These are phyloP conservation scores for Athalia cordata DNA, from an alignment of 2,888 invertebrate species.

Conservation along the genomic window DNA sequence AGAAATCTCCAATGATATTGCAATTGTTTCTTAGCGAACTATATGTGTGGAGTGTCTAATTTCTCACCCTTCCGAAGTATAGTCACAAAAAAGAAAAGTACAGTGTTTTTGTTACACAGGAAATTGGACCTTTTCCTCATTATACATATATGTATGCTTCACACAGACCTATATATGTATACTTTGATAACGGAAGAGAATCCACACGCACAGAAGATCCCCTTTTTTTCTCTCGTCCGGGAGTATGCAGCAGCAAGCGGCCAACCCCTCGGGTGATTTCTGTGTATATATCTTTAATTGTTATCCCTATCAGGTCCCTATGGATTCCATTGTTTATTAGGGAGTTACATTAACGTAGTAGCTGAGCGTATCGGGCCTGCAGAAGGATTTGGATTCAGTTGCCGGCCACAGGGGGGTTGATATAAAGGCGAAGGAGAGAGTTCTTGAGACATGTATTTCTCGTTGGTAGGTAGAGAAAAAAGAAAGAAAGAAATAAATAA, in stretches of 20 bases:
- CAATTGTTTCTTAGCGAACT: not conserved
- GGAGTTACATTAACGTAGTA: conserved; percentile 16
- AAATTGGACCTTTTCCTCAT: not conserved
- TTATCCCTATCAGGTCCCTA: not conserved
- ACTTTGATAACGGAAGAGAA: no score
- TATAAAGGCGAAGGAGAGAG: conserved; percentile 7
- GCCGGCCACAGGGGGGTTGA: conserved; percentile 16
- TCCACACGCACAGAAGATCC: not conserved
- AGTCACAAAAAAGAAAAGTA: not conserved
- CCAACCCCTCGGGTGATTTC: not conserved
- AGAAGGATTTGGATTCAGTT: conserved; percentile 6
- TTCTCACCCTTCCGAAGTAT: no score
- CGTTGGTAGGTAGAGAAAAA: not conserved
- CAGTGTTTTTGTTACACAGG: not conserved
- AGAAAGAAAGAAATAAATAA: not conserved
- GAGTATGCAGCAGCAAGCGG: not conserved
- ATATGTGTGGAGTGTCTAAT: no score
- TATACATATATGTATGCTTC: not conserved
- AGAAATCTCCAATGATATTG: conserved; percentile 3
- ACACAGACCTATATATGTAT: no score
- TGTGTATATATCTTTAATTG: not conserved
- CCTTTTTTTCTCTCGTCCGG: not conserved
- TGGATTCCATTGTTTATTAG: conserved; percentile 21
- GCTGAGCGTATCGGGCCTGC: not conserved
- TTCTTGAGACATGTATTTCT: conserved; percentile 11